Evolutionary conservation across 2,797 vertebrate species (phyloP).

Genomic region (Tolypeutes matacus): DNA sequence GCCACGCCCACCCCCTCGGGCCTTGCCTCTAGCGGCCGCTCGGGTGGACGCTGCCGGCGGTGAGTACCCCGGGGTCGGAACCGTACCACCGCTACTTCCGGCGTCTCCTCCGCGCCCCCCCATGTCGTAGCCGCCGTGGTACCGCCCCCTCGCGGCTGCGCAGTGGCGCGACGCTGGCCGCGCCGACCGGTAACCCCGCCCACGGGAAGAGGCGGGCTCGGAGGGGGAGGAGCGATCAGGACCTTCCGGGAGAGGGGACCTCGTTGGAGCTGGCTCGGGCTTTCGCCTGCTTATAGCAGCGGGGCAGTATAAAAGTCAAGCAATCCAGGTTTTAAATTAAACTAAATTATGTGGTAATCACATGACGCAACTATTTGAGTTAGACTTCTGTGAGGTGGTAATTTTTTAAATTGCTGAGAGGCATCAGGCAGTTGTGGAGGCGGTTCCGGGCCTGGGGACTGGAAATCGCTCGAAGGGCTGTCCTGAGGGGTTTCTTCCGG

Average conservation of each 20-base stretch:
- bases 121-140: conserved; percentile 72
- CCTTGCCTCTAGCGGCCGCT: conserved; percentile 59
- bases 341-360: neutral
- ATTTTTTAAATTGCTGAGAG: neutral
- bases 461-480: neutral
- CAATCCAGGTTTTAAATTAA: neutral
- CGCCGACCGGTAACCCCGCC: conserved; percentile 49
- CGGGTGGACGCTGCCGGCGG: conserved; percentile 67
- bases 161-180: neutral
- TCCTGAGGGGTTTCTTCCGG: rapidly evolving
- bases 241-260: conserved; percentile 32
- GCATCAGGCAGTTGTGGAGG: conserved; percentile 66
- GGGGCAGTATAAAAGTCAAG: neutral
- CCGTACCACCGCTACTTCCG: conserved; percentile 82
- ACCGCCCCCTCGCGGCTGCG: conserved; percentile 78
- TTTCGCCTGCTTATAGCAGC: conserved; percentile 13
- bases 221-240: neutral
- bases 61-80: conserved; percentile 67
- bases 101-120: conserved; percentile 81
- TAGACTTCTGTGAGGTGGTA: neutral
- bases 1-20: conserved; percentile 80
- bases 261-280: rapidly evolving
- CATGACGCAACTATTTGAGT: neutral
- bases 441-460: neutral
- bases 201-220: conserved; percentile 49